Evolutionary conservation across 1,140 invertebrate genomes (phyloP).

Genomic region (Heliconius melpomene): DNA sequence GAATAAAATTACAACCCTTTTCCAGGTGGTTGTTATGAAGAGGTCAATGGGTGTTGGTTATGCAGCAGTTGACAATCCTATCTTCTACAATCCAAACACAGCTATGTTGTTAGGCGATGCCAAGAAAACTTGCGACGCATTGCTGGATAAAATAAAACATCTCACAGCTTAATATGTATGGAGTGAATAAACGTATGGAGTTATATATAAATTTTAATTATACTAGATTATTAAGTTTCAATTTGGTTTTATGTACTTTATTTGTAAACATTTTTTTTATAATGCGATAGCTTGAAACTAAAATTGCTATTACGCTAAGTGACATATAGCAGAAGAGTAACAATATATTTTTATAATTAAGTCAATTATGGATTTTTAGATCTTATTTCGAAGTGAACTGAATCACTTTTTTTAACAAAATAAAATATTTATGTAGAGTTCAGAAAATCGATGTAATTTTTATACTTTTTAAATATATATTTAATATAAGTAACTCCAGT

Average conservation of each 20-base stretch:
- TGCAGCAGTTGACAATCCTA: slow-evolving; percentile 94
- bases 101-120: slow-evolving; percentile 95
- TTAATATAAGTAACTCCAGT: not conserved
- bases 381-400: not conserved
- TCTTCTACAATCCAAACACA: slow-evolving; percentile 95
- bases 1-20: not conserved
- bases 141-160: slow-evolving; percentile 86
- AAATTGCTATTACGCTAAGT: not conserved
- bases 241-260: not conserved
- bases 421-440: not conserved
- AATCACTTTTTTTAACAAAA: not conserved
- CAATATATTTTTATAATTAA: not conserved
- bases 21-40: slow-evolving; percentile 94
- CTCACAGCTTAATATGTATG: slow-evolving; percentile 56
- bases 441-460: not conserved
- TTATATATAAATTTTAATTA: not conserved
- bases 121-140: slow-evolving; percentile 94
- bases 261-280: not conserved
- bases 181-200: not conserved
- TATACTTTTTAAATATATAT: not conserved
- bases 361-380: not conserved
- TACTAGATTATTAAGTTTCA: slow-evolving; percentile 12
- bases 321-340: too few species aligned
- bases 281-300: not conserved
- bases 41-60: slow-evolving; percentile 92